Evolutionary conservation across 53 echinoderm and acorn worm species (phyloP), one percentile per base, ranked within the genome.

Genomic region (Luidia sarsii): DNA sequence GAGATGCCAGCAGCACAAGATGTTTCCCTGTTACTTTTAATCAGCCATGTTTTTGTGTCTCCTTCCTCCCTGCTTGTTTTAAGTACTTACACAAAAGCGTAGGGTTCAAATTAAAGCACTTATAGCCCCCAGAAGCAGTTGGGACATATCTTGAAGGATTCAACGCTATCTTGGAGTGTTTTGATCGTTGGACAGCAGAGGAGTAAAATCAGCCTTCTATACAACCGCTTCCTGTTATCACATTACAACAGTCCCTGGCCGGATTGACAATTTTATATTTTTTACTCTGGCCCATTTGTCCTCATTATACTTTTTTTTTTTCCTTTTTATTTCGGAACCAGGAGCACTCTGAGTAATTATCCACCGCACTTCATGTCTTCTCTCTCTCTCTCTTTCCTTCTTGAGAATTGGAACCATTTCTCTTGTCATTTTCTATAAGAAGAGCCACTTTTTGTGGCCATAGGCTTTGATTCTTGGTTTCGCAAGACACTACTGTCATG

Each of bases 1-100:
- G 72, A 54, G 54, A 25, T 37, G 72, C 72, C 72, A 56, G 72
- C 24, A 72, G 72, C 72, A 72, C 37, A 72, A 72, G 72, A 72
- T 72, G 72, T 72, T 36, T 55, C 56, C 55, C 57, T 54, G 21
- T 53, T 71, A 49, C 35, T 72, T 55, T 55, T 72, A 72, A 56
- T 72, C 72, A 54, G 16, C 34, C 27, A n/a, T 72, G 54, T 56
- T 72, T 69, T 7, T 23, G 19, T 10, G 24, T 59, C 27, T 59
- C 8, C 35, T 1, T 21, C 37, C 33, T 6, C 68, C 37, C 25
- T 7, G 18, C 72, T 72, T 41, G 67, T 66, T 45, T 43, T 66
- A 66, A 41, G 15, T 13, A 27, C 63, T 63, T 34, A 63, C 63
- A 63, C 35, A 35, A 7, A 10, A 15, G 35, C 36, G 2, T 10